Conservation (phyloP, 2,113 vertebrate genomes). For the Corythaeola cristata region DNA sequence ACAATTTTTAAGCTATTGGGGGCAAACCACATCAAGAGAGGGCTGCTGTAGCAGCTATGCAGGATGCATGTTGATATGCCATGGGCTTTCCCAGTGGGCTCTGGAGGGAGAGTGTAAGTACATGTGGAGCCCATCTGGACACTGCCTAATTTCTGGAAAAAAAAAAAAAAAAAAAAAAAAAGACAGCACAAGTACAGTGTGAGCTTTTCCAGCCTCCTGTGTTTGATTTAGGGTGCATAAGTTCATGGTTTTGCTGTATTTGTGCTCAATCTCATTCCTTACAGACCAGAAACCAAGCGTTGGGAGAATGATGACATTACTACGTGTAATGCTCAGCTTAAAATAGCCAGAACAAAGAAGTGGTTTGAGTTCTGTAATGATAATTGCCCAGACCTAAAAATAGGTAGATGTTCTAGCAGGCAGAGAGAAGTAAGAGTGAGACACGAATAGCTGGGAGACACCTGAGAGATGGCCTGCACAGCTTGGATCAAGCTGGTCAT, state of each 20-base stretch:
- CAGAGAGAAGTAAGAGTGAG: background rate
- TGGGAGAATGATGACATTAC: background rate
- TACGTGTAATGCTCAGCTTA: background rate
- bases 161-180: background rate
- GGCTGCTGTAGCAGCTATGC: background rate
- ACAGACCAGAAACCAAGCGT: background rate
- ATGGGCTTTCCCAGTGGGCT: background rate
- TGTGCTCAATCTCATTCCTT: background rate
- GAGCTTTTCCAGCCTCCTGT: background rate
- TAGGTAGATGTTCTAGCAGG: background rate
- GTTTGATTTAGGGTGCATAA: background rate
- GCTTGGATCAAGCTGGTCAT: background rate
- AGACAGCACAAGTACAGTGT: background rate
- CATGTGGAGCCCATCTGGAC: slow-evolving; percentile 17
- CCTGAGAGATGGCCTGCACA: background rate
- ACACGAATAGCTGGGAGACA: background rate
- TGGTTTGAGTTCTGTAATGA: background rate
- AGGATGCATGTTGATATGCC: background rate
- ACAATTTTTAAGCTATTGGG: background rate
- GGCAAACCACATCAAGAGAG: background rate
- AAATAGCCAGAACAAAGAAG: slow-evolving; percentile 37
- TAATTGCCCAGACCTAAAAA: slow-evolving; percentile 55
- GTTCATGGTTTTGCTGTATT: background rate
- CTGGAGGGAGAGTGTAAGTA: background rate
- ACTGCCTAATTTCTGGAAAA: background rate